A percentile compares a stretch with the other conserved stretches of the same genome.
Conservation (phyloP, 2,113 vertebrate genomes). For the Diadophis punctatus region DNA sequence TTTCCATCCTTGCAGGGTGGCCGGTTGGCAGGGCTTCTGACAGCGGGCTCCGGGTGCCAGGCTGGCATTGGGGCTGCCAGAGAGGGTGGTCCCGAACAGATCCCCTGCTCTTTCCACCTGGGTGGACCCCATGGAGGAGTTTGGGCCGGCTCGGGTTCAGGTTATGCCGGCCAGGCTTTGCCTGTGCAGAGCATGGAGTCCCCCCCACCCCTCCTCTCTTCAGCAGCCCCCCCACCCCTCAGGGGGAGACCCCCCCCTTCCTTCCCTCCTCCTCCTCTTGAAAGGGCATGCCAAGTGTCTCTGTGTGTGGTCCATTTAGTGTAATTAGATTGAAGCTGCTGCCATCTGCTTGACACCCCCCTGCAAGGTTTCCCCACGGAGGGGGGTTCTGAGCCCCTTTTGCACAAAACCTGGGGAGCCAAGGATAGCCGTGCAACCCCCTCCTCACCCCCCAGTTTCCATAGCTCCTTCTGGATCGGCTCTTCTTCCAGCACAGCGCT, state of each 20-base stretch:
- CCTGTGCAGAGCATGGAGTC: not conserved
- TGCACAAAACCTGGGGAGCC: not conserved
- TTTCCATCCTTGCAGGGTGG: not conserved
- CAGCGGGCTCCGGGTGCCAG: too few species aligned
- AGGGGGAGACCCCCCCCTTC: not conserved
- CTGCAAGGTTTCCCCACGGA: not conserved
- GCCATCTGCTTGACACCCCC: too few species aligned
- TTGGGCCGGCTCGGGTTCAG: not conserved
- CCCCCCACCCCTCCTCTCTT: not conserved
- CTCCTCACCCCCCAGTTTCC: too few species aligned
- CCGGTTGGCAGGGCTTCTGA: not conserved
- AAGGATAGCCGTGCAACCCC: too few species aligned
- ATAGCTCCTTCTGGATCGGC: too few species aligned
- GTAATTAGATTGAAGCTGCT: not conserved
- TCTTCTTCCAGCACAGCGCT: too few species aligned
- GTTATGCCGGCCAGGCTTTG: not conserved
- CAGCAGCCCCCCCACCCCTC: not conserved
- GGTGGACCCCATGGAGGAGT: not conserved
- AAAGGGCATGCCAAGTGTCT: too few species aligned
- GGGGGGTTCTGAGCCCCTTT: not conserved
- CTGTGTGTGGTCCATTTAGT: not conserved
- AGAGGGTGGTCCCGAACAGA: too few species aligned
- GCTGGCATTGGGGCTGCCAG: not conserved
- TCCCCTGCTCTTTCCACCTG: too few species aligned
- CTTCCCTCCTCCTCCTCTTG: not conserved